Evolutionary conservation across 2,888 invertebrate genomes (phyloP).

Genomic region (Tetanocera ferruginea): DNA sequence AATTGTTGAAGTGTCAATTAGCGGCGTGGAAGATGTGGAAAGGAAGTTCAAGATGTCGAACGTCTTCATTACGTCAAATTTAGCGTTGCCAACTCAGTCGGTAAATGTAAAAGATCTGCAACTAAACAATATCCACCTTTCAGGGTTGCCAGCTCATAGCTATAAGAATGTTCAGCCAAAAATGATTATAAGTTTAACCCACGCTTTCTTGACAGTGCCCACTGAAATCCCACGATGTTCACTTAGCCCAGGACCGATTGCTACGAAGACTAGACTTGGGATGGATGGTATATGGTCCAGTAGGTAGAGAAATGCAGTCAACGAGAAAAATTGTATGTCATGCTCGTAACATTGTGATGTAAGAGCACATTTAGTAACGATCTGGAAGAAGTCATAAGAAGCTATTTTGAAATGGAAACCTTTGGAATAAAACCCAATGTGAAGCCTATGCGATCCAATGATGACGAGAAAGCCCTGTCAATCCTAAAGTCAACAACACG

Average conservation of each 20-base stretch:
- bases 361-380: neutral
- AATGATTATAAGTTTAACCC: too few relatives aligned
- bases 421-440: neutral
- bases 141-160: neutral
- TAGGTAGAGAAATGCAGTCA: neutral
- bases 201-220: too few relatives aligned
- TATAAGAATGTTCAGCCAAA: neutral
- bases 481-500: neutral
- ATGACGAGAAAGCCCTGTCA: neutral
- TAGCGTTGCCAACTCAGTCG: too few relatives aligned
- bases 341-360: neutral
- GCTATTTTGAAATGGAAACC: too few relatives aligned
- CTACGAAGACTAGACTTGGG: neutral
- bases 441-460: neutral
- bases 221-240: neutral
- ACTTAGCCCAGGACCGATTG: neutral
- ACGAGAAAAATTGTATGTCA: neutral
- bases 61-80: too few relatives aligned
- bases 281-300: too few relatives aligned
- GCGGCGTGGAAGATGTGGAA: neutral
- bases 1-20: neutral
- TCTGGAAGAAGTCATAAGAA: neutral
- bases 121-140: neutral
- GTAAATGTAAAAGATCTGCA: neutral
- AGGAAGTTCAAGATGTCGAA: conserved; percentile 1